Percentiles rank a stretch among this genome's conserved stretches.
phyloP scores from a whole-genome alignment of 2,888 invertebrate species.

The Sinopyrophorus schimmeli region DNA sequence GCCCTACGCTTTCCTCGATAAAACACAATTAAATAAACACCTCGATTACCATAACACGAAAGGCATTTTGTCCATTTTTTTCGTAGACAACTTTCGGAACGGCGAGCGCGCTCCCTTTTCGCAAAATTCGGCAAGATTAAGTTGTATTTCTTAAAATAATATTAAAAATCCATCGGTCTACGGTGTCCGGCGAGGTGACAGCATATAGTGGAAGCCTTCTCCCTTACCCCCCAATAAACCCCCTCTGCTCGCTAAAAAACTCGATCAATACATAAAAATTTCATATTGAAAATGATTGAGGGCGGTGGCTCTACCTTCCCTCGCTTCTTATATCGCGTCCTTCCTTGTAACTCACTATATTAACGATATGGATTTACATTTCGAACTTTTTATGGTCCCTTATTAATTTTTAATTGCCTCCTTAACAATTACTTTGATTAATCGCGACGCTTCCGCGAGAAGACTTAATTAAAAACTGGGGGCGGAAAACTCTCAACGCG shows the following conservation, averaged over 20 bases:
- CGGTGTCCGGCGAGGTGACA: conserved; percentile 52
- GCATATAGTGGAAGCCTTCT: conserved; percentile 39
- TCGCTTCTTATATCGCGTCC: conserved; percentile 30
- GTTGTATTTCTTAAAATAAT: conserved; percentile 42
- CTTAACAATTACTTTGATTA: too few relatives aligned
- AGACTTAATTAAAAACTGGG: too few relatives aligned
- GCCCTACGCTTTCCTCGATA: conserved; percentile 27
- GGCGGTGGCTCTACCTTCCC: conserved; percentile 47
- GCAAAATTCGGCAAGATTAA: conserved; percentile 27
- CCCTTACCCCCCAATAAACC: conserved; percentile 47
- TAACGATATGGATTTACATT: conserved; percentile 23
- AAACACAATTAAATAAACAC: conserved; percentile 29
- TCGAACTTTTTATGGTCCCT: too few relatives aligned
- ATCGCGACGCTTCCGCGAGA: too few relatives aligned
- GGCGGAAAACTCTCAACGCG: too few relatives aligned
- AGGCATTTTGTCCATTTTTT: conserved; percentile 5
- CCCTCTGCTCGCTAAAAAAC: conserved; percentile 51
- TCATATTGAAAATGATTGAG: conserved; percentile 59
- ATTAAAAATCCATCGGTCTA: conserved; percentile 51
- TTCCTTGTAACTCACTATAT: conserved; percentile 27
- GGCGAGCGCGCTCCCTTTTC: conserved; percentile 1
- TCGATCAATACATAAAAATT: conserved; percentile 59
- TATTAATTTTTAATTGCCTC: too few relatives aligned
- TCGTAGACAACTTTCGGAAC: conserved; percentile 4
- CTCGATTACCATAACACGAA: conserved; percentile 26